These are phyloP conservation scores for Scomberomorus guttatus DNA, from an alignment of 2,797 vertebrate species.

Conservation along the genomic window DNA sequence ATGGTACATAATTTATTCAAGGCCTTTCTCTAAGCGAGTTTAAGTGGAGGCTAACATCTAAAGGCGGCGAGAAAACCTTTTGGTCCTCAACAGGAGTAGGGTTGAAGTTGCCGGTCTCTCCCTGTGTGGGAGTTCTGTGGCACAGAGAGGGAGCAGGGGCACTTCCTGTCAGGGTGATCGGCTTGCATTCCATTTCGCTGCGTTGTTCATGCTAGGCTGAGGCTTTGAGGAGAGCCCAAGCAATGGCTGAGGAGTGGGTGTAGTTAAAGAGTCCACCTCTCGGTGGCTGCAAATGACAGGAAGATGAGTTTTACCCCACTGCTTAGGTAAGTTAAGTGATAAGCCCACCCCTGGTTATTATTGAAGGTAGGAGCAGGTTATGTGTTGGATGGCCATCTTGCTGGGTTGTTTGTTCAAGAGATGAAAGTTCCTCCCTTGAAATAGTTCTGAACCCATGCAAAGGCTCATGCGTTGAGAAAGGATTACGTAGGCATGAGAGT, in stretches of 20 bases:
- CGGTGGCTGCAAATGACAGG: conserved; percentile 17
- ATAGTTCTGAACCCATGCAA: conserved; percentile 33
- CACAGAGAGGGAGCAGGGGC: conserved; percentile 27
- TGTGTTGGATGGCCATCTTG: conserved; percentile 33
- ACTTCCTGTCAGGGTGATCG: conserved; percentile 35
- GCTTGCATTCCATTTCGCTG: conserved; percentile 49
- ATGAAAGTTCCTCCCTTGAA: conserved; percentile 26
- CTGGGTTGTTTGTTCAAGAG: conserved; percentile 41
- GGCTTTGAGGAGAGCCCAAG: conserved; percentile 44
- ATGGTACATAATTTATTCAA: conserved; percentile 16
- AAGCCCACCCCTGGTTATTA: conserved; percentile 22
- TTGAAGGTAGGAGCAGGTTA: conserved; percentile 32
- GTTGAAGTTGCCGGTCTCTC: conserved; percentile 6
- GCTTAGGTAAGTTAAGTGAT: conserved; percentile 25
- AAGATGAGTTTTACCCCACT: conserved; percentile 4
- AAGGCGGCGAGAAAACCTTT: background rate
- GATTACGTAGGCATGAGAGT: conserved; percentile 32
- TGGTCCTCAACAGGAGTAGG: conserved; percentile 35
- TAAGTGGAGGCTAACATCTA: conserved; percentile 14
- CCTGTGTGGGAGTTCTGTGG: conserved; percentile 25
- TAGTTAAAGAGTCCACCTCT: conserved; percentile 26
- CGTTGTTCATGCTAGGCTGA: conserved; percentile 56
- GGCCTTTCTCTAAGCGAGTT: conserved; percentile 19
- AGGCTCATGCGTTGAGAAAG: conserved; percentile 40
- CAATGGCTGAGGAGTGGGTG: conserved; percentile 37